Percentiles rank a stretch among this genome's conserved stretches.
Conservation (phyloP, 2,797 vertebrate species). For the Pteropus rufus region DNA sequence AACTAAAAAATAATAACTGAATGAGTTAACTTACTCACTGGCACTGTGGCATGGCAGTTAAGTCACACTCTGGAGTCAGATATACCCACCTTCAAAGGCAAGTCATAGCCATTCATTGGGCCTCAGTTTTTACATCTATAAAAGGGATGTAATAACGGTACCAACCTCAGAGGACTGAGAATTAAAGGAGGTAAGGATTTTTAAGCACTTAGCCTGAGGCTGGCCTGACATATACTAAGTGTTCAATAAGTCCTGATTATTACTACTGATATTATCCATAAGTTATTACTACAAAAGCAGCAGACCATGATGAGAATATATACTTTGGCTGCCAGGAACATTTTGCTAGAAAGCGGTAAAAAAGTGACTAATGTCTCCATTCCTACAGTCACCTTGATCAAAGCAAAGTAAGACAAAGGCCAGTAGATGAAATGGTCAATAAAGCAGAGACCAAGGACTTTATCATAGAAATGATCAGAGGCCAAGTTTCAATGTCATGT, state of each 20-base stretch:
- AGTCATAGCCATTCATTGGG: not conserved
- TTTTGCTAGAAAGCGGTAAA: constrained; percentile 2
- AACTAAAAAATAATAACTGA: not conserved
- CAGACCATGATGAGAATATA: not conserved
- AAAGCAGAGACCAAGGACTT: not conserved
- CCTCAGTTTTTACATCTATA: not conserved
- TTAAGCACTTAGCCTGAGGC: not conserved
- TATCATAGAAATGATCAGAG: not conserved
- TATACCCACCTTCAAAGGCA: not conserved
- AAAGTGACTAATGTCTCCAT: not conserved
- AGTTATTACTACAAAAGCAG: not conserved
- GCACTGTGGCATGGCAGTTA: not conserved
- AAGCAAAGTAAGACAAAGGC: not conserved
- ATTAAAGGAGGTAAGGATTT: not conserved
- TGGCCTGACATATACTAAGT: not conserved
- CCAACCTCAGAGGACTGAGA: not conserved
- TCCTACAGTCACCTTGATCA: not conserved
- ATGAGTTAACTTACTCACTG: not conserved
- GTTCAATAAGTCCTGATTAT: not conserved
- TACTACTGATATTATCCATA: not conserved
- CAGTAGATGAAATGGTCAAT: not conserved
- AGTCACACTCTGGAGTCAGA: not conserved
- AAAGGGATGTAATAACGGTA: not conserved
- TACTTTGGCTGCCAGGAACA: not conserved
- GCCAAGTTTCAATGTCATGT: not conserved